Percentiles rank a stretch among this genome's conserved stretches.
These are phyloP conservation scores for Sciurus niger DNA, from an alignment of 2,113 vertebrate genomes.

Conservation along the genomic window DNA sequence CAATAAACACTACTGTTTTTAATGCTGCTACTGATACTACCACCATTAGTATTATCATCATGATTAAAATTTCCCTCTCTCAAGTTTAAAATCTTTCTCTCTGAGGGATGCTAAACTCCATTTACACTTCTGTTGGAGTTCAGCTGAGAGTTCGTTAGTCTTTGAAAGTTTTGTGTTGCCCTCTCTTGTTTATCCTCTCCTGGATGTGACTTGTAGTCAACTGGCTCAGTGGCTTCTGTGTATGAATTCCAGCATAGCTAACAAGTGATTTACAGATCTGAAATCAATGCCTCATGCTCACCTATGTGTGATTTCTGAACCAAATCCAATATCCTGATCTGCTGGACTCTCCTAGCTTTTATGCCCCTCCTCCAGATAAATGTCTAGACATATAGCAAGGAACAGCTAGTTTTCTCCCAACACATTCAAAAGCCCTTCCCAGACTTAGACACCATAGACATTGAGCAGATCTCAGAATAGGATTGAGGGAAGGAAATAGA, in stretches of 20 bases:
- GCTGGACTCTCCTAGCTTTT: background rate
- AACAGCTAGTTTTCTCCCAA: background rate
- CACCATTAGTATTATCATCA: background rate
- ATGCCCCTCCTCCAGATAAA: background rate
- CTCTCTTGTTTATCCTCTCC: background rate
- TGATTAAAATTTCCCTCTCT: background rate
- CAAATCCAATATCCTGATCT: background rate
- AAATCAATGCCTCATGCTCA: background rate
- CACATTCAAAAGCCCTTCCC: background rate
- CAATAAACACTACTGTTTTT: slow-evolving; percentile 3
- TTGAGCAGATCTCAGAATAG: background rate
- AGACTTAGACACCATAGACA: background rate
- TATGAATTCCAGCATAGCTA: background rate
- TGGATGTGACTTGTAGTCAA: background rate
- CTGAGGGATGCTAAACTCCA: background rate
- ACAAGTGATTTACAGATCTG: background rate
- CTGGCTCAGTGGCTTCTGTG: background rate
- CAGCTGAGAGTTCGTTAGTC: background rate
- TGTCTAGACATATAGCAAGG: background rate
- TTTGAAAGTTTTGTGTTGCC: background rate
- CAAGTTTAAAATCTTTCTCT: slow-evolving; percentile 15
- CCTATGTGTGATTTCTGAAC: background rate
- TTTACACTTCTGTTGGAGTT: background rate
- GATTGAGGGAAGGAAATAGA: background rate
- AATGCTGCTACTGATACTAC: background rate